phyloP scores from a whole-genome alignment of 1,140 invertebrate species.

The Stenopsyche tienmushanensis region DNA sequence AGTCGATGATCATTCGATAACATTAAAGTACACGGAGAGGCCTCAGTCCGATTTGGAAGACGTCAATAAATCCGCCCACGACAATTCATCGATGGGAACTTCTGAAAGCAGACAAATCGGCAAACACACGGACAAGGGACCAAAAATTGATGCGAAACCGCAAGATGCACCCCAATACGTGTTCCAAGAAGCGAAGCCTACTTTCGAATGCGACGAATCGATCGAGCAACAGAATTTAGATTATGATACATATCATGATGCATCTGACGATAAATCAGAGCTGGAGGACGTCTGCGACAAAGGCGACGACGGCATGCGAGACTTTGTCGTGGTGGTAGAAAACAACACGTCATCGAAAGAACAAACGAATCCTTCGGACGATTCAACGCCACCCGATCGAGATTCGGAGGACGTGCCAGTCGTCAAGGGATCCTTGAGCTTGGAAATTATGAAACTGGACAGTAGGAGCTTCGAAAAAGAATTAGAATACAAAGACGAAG shows the following conservation, averaged over 20 bases:
- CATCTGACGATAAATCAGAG: constrained; percentile 5
- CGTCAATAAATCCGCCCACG: background rate
- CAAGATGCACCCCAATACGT: too few relatives aligned
- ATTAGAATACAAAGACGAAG: background rate
- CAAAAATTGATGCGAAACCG: constrained; percentile 1
- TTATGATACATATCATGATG: background rate
- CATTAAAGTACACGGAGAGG: too few relatives aligned
- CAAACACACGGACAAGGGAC: constrained; percentile 16
- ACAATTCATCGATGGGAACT: constrained; percentile 28
- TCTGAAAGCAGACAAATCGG: constrained; percentile 33
- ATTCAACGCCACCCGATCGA: too few relatives aligned
- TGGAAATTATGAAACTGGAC: constrained; percentile 19
- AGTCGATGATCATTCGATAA: too few relatives aligned
- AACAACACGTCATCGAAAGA: background rate
- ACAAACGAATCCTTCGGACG: background rate
- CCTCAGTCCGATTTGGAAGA: too few relatives aligned
- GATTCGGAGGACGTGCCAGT: background rate
- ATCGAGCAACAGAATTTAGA: background rate
- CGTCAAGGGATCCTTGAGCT: constrained; percentile 11
- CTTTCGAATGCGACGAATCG: background rate
- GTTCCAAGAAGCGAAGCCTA: too few relatives aligned
- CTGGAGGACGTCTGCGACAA: too few relatives aligned
- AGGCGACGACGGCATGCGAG: constrained; percentile 1
- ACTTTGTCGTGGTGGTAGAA: background rate
- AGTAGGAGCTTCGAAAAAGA: background rate